Evolutionary conservation across 2,888 invertebrate species (phyloP), one percentile per base, ranked within the genome.

Genomic region (Dichetophora obliterata): DNA sequence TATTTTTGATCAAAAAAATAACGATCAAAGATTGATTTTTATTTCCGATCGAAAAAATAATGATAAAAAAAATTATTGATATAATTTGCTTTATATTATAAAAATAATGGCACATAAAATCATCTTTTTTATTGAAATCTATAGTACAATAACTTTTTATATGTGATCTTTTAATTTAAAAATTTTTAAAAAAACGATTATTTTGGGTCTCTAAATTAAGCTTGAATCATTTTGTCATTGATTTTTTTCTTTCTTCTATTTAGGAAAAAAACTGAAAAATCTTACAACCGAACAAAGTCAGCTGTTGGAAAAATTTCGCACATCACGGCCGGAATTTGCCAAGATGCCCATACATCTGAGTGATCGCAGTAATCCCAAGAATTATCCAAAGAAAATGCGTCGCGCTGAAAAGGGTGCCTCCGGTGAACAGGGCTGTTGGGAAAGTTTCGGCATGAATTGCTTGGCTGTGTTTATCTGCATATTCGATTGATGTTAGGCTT

Each of bases 311-410:
- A 86, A 85, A 76, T 89, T 89, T 77, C 87, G 87, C 37, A 87
- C 87, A 14, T 84, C 87, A 24, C 83, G 89, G 27, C 89, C 89
- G 27, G 86, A 87, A 76, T 90, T 88, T 76, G 86, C 89, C 59
- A 85, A 86, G 79, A 88, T 90, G 86, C 89, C 89, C 43, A 89
- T 90, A 75, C 85, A 89, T 82, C 84, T 90, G 43, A 89, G 89
- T 78, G 88, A 89, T 82, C 87, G 89, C 14, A 89, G 87, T 77
- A 86, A 87, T 81, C 89, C 88, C 0, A 89, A 89, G 79, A 89
- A 89, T 75, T 90, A 89, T 80, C 85, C 88, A 14, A 89, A 89
- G 80, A 89, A 89, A 83, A 90, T 90, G 89, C 82, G 89, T 6
- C 83, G 85, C 5, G 85, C 86, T 16, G 82, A 87, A 70, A 88